These are phyloP conservation scores for Holcopasites calliopsidis DNA, from an alignment of 1,140 invertebrate species.

Conservation along the genomic window DNA sequence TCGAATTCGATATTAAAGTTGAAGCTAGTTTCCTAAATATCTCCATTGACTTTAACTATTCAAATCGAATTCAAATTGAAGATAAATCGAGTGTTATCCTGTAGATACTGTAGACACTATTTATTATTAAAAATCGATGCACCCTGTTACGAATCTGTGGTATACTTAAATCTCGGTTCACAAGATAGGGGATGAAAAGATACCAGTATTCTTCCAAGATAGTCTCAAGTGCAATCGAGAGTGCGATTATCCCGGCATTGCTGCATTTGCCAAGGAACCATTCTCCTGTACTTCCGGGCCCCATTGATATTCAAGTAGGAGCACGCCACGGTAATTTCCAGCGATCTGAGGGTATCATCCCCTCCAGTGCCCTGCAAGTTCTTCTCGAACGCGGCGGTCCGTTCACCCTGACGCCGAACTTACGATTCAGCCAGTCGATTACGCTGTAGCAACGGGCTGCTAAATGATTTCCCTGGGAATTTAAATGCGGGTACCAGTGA, in stretches of 20 bases:
- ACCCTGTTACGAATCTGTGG: not conserved
- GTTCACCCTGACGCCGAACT: conserved; percentile 20
- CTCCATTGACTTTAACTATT: no score
- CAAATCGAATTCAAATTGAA: no score
- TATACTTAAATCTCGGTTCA: not conserved
- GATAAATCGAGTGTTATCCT: no score
- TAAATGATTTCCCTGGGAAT: conserved; percentile 3
- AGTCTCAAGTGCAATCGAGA: conserved; percentile 59
- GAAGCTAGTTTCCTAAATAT: no score
- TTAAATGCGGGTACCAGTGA: no score
- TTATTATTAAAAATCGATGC: not conserved
- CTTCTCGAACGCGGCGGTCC: conserved; percentile 5
- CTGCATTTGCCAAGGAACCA: conserved; percentile 64
- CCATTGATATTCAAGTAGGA: conserved; percentile 74
- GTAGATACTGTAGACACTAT: not conserved
- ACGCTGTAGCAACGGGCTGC: conserved; percentile 20
- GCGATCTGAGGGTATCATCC: conserved; percentile 40
- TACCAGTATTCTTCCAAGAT: conserved; percentile 11
- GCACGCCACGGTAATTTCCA: conserved; percentile 67
- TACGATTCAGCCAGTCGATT: conserved; percentile 40
- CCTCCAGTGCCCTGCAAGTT: not conserved
- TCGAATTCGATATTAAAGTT: no score
- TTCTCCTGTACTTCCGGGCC: conserved; percentile 64
- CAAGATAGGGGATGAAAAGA: not conserved
- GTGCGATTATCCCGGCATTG: conserved; percentile 68